Percentiles rank a stretch among this genome's conserved stretches.
Conservation (phyloP, 2,113 vertebrate species). For the Drymodes brunneopygia region DNA sequence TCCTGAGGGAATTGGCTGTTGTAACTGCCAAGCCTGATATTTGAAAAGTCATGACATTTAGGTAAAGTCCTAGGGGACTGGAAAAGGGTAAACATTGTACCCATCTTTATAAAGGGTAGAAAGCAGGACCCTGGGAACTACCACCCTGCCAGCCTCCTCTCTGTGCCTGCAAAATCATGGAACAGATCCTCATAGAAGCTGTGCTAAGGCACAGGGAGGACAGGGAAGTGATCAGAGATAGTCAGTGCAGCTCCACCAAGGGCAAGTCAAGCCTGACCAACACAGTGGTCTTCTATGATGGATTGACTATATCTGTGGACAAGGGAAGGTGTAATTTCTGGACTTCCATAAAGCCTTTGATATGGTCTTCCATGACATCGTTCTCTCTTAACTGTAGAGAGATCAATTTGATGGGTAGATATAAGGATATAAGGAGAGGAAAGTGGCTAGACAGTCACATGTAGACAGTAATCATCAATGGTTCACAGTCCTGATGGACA, state of each 20-base stretch:
- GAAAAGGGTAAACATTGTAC: not conserved
- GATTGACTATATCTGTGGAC: not conserved
- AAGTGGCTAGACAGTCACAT: not conserved
- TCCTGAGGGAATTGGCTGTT: not conserved
- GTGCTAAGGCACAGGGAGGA: not conserved
- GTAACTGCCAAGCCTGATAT: not conserved
- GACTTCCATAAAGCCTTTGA: not conserved
- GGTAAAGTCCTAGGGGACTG: not conserved
- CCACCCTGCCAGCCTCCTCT: fast-evolving
- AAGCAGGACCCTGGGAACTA: not conserved
- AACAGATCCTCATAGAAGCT: not conserved
- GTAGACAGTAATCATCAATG: not conserved
- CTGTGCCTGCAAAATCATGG: not conserved
- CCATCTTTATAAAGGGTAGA: not conserved
- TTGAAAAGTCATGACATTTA: not conserved
- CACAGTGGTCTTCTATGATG: not conserved
- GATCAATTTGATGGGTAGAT: not conserved
- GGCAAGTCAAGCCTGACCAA: fast-evolving
- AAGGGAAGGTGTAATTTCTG: not conserved
- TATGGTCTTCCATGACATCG: not conserved
- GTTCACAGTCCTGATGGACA: not conserved
- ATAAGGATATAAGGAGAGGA: not conserved
- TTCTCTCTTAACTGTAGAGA: not conserved
- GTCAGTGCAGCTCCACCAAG: not conserved
- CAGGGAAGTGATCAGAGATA: not conserved